Base-by-base conservation (phyloP, 1,140 invertebrate species). In the Lordiphosa mommai region DNA sequence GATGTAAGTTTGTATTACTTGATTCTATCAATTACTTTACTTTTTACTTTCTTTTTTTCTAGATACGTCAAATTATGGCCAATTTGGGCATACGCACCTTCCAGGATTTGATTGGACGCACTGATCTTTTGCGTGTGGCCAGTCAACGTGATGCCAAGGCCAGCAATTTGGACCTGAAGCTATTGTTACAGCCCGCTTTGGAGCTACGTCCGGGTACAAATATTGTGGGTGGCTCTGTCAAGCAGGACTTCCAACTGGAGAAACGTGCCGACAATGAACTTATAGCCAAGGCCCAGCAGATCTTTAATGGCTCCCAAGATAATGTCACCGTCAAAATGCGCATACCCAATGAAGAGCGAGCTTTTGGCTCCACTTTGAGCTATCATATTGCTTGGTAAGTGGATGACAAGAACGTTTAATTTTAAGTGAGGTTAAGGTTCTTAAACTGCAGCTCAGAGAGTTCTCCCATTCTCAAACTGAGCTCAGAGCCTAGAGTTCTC, bases 101-200 rank as follows among this genome's bases (percentile, higher is more conserved):
- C 91, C 95, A 98, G 90, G 97, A 99, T 74, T 90, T 99, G 10
- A 94, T 99, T 69, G 98, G 98, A 3, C 93, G 97, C 9, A 98
- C 97, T 2, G 98, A 99, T 90, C 90, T 98, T 1, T 89, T 99
- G 1, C 94, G 93, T 88, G 91, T 93, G 30, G 86, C 91, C 10
- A 92, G 93, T 23, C 90, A 90, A 38, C 73, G 72, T 12, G 89
- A 89, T 0, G 91, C 94, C 76, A 99, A 99, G 90, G 96, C 97
- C 1, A 93, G 93, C 55, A 91, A 94, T 40, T 89, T 99, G 40
- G 95, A 99, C 89, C 93, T 99, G 29, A 92, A 93, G 40, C 90
- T 94, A 8, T 94, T 99, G 47, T 89, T 99, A 20, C 95, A 95
- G 88, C 97, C 96, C 89, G 98, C 98, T 0, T 89, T 96, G 16